Evolutionary conservation across 2,888 invertebrate genomes (phyloP).

Genomic region (Andrena hattorfiana): DNA sequence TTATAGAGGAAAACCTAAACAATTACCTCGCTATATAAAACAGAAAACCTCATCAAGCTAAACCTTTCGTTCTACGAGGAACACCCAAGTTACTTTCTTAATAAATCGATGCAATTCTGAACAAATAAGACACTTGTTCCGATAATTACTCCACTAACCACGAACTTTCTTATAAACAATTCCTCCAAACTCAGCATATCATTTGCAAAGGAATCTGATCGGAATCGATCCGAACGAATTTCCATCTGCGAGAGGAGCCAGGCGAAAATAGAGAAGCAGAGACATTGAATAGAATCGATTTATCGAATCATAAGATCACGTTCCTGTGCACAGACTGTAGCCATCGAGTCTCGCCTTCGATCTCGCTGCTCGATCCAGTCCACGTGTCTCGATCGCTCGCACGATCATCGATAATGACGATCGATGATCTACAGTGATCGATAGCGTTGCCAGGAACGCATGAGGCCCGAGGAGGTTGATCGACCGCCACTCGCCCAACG

Average conservation of each 20-base stretch:
- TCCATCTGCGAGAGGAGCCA: no score
- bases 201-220: background rate
- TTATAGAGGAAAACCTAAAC: no score
- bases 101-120: no score
- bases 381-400: conserved; percentile 52
- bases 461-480: conserved; percentile 72
- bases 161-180: background rate
- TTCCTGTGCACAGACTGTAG: background rate
- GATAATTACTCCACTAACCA: no score
- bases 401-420: conserved; percentile 81
- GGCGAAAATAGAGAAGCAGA: background rate
- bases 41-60: no score
- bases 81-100: no score
- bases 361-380: conserved; percentile 23
- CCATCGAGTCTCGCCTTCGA: background rate
- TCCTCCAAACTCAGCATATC: background rate
- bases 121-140: no score
- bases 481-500: conserved; percentile 10
- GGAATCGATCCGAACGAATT: no score
- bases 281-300: conserved; percentile 4
- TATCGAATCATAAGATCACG: background rate
- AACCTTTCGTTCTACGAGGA: no score
- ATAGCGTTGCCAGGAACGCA: conserved; percentile 80
- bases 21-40: no score
- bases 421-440: conserved; percentile 84